phyloP scores from a whole-genome alignment of 2,888 invertebrate genomes.

The Xestia ashworthii region DNA sequence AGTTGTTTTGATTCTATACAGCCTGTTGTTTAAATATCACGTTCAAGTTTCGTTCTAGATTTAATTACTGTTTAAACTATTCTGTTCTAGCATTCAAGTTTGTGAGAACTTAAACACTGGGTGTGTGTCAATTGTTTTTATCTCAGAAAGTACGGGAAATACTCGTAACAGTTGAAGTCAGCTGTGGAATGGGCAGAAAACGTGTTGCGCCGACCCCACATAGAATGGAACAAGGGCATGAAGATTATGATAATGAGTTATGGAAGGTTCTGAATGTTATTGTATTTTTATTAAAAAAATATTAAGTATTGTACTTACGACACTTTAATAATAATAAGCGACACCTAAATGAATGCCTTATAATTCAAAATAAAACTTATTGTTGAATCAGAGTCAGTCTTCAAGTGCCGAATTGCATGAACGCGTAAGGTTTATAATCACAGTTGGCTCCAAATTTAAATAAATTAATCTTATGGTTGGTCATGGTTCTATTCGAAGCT shows the following conservation, averaged over 20 bases:
- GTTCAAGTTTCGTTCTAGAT: constrained; percentile 21
- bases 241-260: no score
- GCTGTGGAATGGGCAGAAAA: neutral
- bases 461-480: neutral
- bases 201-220: neutral
- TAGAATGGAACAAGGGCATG: no score
- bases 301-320: neutral
- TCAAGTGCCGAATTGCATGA: neutral
- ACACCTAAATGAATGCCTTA: neutral
- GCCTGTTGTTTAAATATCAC: constrained; percentile 28
- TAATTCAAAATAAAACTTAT: neutral
- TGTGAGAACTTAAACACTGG: constrained; percentile 11
- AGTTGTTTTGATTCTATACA: constrained; percentile 16
- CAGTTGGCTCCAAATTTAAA: neutral
- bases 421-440: neutral
- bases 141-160: neutral
- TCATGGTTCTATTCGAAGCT: neutral
- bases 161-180: neutral
- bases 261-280: neutral
- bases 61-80: constrained; percentile 8
- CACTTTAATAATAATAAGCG: neutral
- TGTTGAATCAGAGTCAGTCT: neutral
- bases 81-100: constrained; percentile 3
- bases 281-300: neutral
- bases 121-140: neutral